A percentile compares a stretch with the other conserved stretches of the same genome.
Conservation (phyloP, 2,888 invertebrate species). For the Ceriagrion tenellum region DNA sequence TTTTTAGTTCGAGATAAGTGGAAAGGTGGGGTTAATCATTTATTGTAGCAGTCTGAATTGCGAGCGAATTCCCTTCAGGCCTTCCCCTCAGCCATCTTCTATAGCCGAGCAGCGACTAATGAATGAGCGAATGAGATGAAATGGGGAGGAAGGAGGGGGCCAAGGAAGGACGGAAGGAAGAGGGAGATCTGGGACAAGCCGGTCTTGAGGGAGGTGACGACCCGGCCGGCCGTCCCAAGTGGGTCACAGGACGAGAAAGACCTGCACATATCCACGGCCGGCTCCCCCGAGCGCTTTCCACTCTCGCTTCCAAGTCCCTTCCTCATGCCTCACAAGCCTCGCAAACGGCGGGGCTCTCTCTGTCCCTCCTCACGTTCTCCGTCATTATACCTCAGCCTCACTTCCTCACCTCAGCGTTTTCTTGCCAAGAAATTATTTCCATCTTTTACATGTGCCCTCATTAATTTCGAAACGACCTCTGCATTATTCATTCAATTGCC, state of each 20-base stretch:
- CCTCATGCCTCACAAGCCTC: background rate
- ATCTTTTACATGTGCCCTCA: background rate
- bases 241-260: background rate
- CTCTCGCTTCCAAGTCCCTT: background rate
- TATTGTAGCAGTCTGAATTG: background rate
- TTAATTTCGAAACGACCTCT: background rate
- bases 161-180: background rate
- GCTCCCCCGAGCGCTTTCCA: background rate
- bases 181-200: constrained; percentile 33
- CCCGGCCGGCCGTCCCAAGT: background rate
- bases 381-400: background rate
- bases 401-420: background rate
- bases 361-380: background rate
- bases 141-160: background rate
- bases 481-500: background rate
- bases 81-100: background rate
- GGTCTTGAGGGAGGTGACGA: background rate
- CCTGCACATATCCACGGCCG: background rate
- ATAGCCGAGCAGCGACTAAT: too few relatives aligned
- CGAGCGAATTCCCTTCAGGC: background rate
- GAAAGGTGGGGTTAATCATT: too few relatives aligned
- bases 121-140: background rate
- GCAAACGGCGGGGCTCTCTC: background rate
- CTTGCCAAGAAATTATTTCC: background rate
- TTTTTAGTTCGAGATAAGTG: too few relatives aligned